Evolutionary conservation across 2,113 vertebrate genomes (phyloP), one percentile per base, ranked within the genome.

Genomic region (Corythornis cristatus): DNA sequence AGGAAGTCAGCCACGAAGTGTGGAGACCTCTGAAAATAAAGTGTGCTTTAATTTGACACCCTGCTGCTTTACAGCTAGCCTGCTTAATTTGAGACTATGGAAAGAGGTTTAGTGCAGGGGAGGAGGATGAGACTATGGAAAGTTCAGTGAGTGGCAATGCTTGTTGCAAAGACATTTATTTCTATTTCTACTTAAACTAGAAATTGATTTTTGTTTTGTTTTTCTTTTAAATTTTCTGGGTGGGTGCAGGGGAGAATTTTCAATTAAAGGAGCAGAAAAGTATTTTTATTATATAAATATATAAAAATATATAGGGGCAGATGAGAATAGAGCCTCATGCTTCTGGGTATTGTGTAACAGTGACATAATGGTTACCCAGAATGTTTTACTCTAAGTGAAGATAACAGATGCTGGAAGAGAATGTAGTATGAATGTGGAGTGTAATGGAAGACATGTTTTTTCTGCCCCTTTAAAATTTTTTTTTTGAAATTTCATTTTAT

Each of bases 1-100:
- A 99, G 99, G 99, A 99, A 99, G 98, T 97, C 97, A 97, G 97
- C 97, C 94, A 93, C 89, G 77, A 97, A 98, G 98, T 96, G 97
- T 98, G 95, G 98, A 98, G 98, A 98, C 98, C 97, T 98, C 98
- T 97, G 97, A 98, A 98, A 98, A 98, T 98, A 97, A 98, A 98
- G 98, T 98, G 97, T 96, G 97, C 98, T 99, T 99, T 99, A 98
- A 98, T 98, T 98, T 97, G 96, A 96, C 97, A 97, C 95, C 98
- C 97, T 87, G 90, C 96, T 82, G 97, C 84, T 98, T 98, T 98
- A 98, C 97, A 97, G 96, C 97, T 93, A 91, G 75, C 71, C 96
- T 96, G 96, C 96, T 97, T 97, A 96, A 97, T 97, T 97, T 97
- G 95, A 95, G 95, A 96, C 97, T 97, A 86, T 93, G 85, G 92